Conservation (phyloP, 2,113 vertebrate genomes). For the Poeciliopsis retropinna region DNA sequence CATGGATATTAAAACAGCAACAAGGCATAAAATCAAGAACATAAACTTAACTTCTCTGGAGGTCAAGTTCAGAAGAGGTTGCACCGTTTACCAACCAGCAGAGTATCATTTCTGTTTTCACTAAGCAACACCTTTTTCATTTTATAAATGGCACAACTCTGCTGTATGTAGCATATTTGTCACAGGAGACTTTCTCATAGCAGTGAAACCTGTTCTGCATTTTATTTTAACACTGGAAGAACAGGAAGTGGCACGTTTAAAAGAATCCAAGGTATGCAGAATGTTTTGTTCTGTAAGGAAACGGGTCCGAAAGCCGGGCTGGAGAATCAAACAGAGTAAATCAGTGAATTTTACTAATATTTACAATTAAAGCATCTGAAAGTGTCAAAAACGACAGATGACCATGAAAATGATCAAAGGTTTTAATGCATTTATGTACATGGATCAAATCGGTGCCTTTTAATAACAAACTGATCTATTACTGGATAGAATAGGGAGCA, state of each 20-base stretch:
- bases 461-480: neutral
- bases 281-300: conserved; percentile 33
- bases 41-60: neutral
- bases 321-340: neutral
- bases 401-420: neutral
- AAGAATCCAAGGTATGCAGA: conserved; percentile 1
- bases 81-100: neutral
- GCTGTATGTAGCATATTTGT: conserved; percentile 1
- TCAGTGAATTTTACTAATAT: neutral
- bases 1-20: no score
- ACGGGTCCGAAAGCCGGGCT: conserved; percentile 3
- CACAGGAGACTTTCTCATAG: conserved; percentile 13
- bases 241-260: conserved; percentile 40
- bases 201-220: conserved; percentile 5
- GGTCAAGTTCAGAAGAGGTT: neutral
- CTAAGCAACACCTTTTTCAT: conserved; percentile 9
- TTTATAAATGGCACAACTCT: neutral
- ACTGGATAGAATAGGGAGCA: neutral
- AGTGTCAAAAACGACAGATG: neutral
- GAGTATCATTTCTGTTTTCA: conserved; percentile 7
- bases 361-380: neutral
- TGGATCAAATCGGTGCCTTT: neutral
- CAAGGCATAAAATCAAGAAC: neutral
- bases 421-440: neutral
- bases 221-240: conserved; percentile 24